phyloP scores from a whole-genome alignment of 1,140 invertebrate genomes.

The Whitmania pigra region DNA sequence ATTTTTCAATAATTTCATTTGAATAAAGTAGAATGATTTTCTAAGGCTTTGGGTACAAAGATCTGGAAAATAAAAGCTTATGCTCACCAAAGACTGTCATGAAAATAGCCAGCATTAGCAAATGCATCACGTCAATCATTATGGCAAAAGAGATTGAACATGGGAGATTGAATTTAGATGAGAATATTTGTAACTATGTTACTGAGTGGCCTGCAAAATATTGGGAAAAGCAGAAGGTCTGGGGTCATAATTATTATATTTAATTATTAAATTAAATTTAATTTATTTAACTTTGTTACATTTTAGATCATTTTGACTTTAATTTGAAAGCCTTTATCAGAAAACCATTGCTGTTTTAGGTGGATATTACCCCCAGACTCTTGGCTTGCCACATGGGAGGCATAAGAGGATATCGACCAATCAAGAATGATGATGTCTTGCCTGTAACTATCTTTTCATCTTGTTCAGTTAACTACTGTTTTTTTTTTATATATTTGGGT shows the following conservation, averaged over 20 bases:
- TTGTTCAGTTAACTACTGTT: too few species aligned
- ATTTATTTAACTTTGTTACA: neutral
- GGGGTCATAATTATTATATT: neutral
- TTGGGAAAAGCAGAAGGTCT: slow-evolving; percentile 23
- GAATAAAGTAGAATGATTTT: neutral
- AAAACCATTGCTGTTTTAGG: slow-evolving; percentile 30
- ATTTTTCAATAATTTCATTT: neutral
- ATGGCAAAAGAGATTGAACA: slow-evolving; percentile 49
- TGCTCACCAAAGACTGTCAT: slow-evolving; percentile 48
- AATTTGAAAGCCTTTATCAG: neutral
- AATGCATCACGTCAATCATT: slow-evolving; percentile 48
- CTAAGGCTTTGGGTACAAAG: slow-evolving; percentile 49
- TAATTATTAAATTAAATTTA: neutral
- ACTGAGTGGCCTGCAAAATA: slow-evolving; percentile 47
- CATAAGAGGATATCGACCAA: slow-evolving; percentile 33
- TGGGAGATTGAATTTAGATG: slow-evolving; percentile 50
- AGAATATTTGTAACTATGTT: slow-evolving; percentile 47
- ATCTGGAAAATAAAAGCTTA: slow-evolving; percentile 49
- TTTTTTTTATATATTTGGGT: neutral
- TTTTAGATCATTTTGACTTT: neutral
- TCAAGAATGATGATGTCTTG: slow-evolving; percentile 17
- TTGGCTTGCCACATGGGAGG: slow-evolving; percentile 43
- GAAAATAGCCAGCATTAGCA: slow-evolving; percentile 55
- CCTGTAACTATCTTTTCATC: too few species aligned
- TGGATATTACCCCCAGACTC: slow-evolving; percentile 42